These are phyloP conservation scores for Sebastes jordani DNA, from an alignment of 2,797 vertebrate genomes.

Conservation along the genomic window DNA sequence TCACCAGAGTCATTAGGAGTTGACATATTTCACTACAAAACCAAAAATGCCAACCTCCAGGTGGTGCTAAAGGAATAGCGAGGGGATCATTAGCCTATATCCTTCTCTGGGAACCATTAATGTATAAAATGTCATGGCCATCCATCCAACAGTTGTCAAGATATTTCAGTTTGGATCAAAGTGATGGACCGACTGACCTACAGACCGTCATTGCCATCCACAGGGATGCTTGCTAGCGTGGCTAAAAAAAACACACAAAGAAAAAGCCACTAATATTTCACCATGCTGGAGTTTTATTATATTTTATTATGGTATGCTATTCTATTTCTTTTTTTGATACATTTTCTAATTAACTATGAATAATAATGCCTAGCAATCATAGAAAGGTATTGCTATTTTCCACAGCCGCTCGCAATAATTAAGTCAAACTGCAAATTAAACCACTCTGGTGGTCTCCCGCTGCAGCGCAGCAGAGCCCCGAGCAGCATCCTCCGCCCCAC, in stretches of 20 bases:
- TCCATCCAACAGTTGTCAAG: neutral
- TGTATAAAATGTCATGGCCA: neutral
- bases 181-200: neutral
- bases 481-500: conserved; percentile 48
- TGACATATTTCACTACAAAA: neutral
- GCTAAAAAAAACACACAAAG: neutral
- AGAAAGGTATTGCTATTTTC: conserved; percentile 51
- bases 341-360: conserved; percentile 58
- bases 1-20: neutral
- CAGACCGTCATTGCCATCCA: neutral
- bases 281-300: conserved; percentile 8
- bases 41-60: neutral
- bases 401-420: conserved; percentile 60
- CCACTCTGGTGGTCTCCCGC: conserved; percentile 56
- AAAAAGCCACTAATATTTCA: neutral
- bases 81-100: neutral
- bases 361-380: conserved; percentile 51
- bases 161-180: neutral
- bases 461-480: conserved; percentile 50
- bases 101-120: neutral
- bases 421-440: conserved; percentile 71
- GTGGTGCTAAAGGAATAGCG: neutral
- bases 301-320: conserved; percentile 20
- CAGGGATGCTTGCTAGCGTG: neutral
- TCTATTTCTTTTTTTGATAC: conserved; percentile 25